Evolutionary conservation across 1,140 invertebrate species (phyloP).

Genomic region (Magallana gigas): DNA sequence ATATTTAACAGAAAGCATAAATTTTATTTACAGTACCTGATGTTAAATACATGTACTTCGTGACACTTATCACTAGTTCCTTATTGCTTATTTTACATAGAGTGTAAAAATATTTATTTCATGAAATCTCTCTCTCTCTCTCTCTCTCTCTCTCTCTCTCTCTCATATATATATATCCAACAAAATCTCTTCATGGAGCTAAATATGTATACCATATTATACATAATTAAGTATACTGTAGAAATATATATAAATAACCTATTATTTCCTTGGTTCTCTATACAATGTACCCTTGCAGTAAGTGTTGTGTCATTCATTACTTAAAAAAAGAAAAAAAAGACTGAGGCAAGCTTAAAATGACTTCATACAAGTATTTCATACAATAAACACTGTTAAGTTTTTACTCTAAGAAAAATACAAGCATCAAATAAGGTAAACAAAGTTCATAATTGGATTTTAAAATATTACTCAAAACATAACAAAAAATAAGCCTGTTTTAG

Average conservation of each 20-base stretch:
- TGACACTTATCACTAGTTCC: background rate
- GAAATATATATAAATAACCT: too few relatives aligned
- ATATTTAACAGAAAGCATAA: background rate
- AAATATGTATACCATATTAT: background rate
- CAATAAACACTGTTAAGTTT: background rate
- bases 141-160: background rate
- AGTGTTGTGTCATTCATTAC: conserved; percentile 12
- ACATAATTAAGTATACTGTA: background rate
- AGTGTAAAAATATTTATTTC: background rate
- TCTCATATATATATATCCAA: background rate
- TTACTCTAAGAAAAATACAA: too few relatives aligned
- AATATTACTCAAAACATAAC: too few relatives aligned
- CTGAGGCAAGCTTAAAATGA: background rate
- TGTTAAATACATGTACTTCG: background rate
- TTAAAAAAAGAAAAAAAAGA: background rate
- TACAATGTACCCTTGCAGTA: background rate
- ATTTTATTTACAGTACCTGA: conserved; percentile 12
- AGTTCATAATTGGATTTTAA: too few relatives aligned
- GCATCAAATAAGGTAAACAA: too few relatives aligned
- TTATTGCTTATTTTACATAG: background rate
- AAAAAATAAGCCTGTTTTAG: too few relatives aligned
- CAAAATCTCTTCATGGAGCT: background rate
- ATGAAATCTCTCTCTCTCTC: background rate
- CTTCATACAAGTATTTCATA: background rate
- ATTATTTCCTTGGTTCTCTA: too few relatives aligned